Evolutionary conservation across 1,140 invertebrate genomes (phyloP), one percentile per base, ranked within the genome.

Genomic region (Zaprionus lachaisei): DNA sequence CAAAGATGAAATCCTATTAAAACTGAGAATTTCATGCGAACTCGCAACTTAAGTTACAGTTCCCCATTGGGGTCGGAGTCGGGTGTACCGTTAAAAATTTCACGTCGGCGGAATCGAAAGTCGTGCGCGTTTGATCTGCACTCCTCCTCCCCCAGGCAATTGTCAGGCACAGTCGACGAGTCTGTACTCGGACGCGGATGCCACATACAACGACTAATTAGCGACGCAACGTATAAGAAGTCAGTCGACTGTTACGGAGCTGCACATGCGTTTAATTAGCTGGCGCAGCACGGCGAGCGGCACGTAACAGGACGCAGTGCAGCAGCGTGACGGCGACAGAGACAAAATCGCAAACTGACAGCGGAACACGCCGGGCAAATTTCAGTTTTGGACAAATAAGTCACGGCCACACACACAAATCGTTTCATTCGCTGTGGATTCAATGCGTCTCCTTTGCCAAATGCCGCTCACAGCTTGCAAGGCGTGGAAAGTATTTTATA

Each of bases 261-360:
- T 83, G 84, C 84, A 81, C 77, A 84, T 87, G 83, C 84, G 75
- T 81, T 84, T 89, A 89, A 87, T 87, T 87, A 89, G 81, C 38
- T 20, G 44, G 28, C 15, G 5, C 14, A 41, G 34, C 47, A 22
- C 20, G n/a, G 5, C n/a, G n/a, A 47, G n/a, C 7, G 4, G 14
- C 37, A 17, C n/a, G 41, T 17, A 47, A 47, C 41, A 41, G 41
- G 41, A 47, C 17, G 41, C 41, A 47, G 38, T 47, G 41, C 9
- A 51, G 47, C 47, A 22, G 47, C 47, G 20, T 51, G 20, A 24
- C 47, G 20, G 17, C 17, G 17, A n/a, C 44, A 49, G 17, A 12
- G 47, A 11, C 31, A 34, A 34, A 51, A 51, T 51, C 20, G 4
- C 47, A 12, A 51, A 51, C 41, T 51, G 47, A 51, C 20, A 51